phyloP scores from a whole-genome alignment of 1,140 invertebrate species.

The Sogatella furcifera region DNA sequence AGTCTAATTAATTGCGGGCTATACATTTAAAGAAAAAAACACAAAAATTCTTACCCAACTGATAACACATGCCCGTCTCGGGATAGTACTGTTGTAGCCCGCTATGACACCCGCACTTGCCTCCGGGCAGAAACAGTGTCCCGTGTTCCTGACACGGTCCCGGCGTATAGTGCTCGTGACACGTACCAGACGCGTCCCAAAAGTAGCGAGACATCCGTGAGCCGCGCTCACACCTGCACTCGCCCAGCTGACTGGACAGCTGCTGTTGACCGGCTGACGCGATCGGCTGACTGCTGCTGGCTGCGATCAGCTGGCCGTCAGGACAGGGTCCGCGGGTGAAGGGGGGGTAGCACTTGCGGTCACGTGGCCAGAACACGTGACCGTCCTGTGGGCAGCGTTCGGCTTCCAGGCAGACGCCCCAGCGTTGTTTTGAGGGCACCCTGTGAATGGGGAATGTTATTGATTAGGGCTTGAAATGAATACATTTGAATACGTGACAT shows the following conservation, averaged over 20 bases:
- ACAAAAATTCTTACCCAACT: conserved; percentile 46
- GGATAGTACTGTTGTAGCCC: conserved; percentile 60
- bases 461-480: too few species aligned
- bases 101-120: conserved; percentile 54
- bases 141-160: conserved; percentile 64
- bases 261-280: background rate
- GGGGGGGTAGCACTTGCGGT: conserved; percentile 56
- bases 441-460: conserved; percentile 7
- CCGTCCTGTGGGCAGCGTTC: conserved; percentile 44
- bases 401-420: conserved; percentile 55
- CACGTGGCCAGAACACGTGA: conserved; percentile 57
- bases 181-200: conserved; percentile 29
- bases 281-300: background rate
- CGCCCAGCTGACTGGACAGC: conserved; percentile 10
- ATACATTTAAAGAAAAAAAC: too few species aligned
- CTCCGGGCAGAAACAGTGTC: conserved; percentile 59
- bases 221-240: conserved; percentile 21
- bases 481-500: too few species aligned
- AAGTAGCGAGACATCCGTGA: conserved; percentile 15
- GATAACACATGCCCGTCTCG: conserved; percentile 54
- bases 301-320: conserved; percentile 49
- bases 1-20: too few species aligned
- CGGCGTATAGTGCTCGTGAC: conserved; percentile 63
- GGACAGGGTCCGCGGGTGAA: conserved; percentile 60
- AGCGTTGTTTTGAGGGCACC: conserved; percentile 30